These are phyloP conservation scores for Macrochelys suwanniensis DNA, from an alignment of 2,797 vertebrate species.

Conservation along the genomic window DNA sequence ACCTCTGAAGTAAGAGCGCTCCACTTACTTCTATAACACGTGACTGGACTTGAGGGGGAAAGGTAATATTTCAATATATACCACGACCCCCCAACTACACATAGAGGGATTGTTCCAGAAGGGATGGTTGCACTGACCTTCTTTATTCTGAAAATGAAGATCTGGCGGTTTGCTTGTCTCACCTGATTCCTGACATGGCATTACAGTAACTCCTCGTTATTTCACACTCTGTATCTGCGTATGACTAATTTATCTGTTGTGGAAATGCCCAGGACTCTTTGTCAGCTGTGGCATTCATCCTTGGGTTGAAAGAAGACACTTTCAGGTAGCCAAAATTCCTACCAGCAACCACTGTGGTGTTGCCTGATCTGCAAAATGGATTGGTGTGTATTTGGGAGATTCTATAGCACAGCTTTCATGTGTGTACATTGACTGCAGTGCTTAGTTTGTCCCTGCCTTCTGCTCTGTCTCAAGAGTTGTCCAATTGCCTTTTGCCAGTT, in stretches of 20 bases:
- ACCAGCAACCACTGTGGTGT: not conserved
- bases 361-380: accelerated
- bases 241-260: not conserved
- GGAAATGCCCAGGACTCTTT: not conserved
- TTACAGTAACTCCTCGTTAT: not conserved
- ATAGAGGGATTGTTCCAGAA: not conserved
- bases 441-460: not conserved
- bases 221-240: not conserved
- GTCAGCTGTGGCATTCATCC: accelerated
- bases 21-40: not conserved
- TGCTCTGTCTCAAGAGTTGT: not conserved
- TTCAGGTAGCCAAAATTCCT: not conserved
- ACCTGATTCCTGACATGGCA: not conserved
- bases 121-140: accelerated
- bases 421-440: accelerated
- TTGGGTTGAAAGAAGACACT: accelerated
- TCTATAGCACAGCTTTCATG: accelerated
- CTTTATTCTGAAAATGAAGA: accelerated
- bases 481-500: not conserved
- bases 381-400: accelerated
- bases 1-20: not conserved
- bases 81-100: not conserved
- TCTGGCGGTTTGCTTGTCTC: accelerated
- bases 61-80: not conserved
- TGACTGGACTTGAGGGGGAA: not conserved